Base-by-base conservation (phyloP, 2,888 invertebrate genomes). In the Byasa hedistus region DNA sequence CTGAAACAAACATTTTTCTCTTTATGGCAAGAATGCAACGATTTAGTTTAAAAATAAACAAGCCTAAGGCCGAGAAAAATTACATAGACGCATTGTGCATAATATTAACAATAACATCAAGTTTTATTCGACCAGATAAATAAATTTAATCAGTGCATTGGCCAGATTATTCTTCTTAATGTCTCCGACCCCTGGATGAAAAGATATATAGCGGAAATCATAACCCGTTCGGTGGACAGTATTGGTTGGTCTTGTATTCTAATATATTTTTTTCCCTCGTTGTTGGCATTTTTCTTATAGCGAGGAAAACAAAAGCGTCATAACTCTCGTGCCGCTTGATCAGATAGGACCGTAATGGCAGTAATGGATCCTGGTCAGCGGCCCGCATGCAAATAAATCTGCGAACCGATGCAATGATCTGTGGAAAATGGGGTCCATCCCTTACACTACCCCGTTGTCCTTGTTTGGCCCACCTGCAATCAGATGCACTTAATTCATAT, bases 361-460 rank as follows among this genome's bases (percentile, higher is more conserved):
- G 86, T 91, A 91, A 91, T 91, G 89, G 88, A 89, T 91, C 91
- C 91, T 91, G 91, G 90, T 89, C 91, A 91, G 90, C 90, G 87
- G 91, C 91, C 92, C 91, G 91, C 92, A 92, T 91, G 92, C 92
- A 91, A 92, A 92, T 92, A 92, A 92, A 92, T 92, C 92, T 89
- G 87, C 86, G 86, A 82, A 84, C 89, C 87, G 82, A 91, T 91
- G 92, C 92, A 92, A 91, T 92, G 91, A 92, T 91, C 91, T 92
- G 92, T 91, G 89, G 89, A 91, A 86, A 92, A 92, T 92, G 89
- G 88, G 81, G 78, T 82, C 83, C 85, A 87, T 85, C 87, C 87
- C 81, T 87, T 85, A 32, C 32, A 81, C 69, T 76, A 76, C 71
- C 75, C 76, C 70, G 70, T 65, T 77, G 58, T 65, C 52, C 69